Base-by-base conservation (phyloP, 2,113 vertebrate species). In the Rhinogobius similis region DNA sequence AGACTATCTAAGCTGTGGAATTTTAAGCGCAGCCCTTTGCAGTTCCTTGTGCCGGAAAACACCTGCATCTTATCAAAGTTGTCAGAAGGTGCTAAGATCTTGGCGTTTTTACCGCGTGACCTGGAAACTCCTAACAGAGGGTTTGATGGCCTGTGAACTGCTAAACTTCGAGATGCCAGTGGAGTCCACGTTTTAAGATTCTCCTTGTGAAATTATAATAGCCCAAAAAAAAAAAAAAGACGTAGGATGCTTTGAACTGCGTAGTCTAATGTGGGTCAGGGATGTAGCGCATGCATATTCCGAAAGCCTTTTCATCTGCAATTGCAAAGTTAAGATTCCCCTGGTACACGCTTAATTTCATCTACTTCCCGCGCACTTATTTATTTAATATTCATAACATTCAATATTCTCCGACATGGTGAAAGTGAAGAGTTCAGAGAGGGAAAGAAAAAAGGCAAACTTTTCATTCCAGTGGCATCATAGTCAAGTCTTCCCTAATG, bases 181-280 rank as follows among this genome's bases (percentile, higher is more conserved):
- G 70, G 63, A 24, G 73, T 72, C 74, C 69, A 26, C 46, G 70
- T 14, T 36, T 70, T 68, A 62, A 36, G 48, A 41, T 70, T 65
- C 69, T 67, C 65, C 53, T 12, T 21, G 16, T 74, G 80, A 78
- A 83, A 76, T 82, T 73, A 81, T 83, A 1, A n/a, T 7, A n/a
- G 46, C 72, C n/a, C n/a, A n/a, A 73, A 77, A 70, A 64, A 29
- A 32, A 71, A 67, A 72, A 72, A 82, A 81, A 69, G 83, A 79
- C 80, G 80, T 75, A 59, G 79, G 76, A 86, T 84, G 82, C 77
- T 93, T 91, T 91, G 87, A 91, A 91, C 87, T 87, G 69, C 68
- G 71, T 83, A 89, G 83, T 83, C 81, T 87, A 87, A 92, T 91
- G 83, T 91, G 88, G 91, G 91, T 90, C 91, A 93, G 86, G 90